phyloP scores from a whole-genome alignment of 2,797 vertebrate species.

The Psittacula derbiana region DNA sequence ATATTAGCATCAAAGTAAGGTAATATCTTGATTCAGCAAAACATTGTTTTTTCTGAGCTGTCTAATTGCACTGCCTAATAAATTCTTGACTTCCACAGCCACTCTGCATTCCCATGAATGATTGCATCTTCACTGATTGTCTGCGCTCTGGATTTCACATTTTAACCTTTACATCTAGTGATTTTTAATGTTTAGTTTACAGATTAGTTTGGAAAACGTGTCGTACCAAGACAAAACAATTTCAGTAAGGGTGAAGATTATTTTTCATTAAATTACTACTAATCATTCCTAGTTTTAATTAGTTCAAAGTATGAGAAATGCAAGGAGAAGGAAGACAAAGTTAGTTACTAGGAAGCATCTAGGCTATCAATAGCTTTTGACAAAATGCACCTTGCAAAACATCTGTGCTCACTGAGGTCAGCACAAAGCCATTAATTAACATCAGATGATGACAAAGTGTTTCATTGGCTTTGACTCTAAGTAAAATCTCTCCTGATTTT shows the following conservation, averaged over 20 bases:
- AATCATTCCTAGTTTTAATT: constrained; percentile 36
- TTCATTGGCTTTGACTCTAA: background rate
- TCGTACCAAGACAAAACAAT: background rate
- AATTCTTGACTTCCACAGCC: background rate
- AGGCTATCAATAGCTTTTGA: background rate
- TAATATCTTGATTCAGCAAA: background rate
- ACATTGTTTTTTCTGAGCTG: background rate
- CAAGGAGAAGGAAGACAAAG: background rate
- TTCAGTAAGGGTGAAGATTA: background rate
- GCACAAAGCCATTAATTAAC: background rate
- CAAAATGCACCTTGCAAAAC: background rate
- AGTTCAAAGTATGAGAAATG: background rate
- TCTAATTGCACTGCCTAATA: background rate
- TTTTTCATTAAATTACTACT: background rate
- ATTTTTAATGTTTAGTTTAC: background rate
- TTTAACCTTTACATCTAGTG: background rate
- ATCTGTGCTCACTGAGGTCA: background rate
- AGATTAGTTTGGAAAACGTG: background rate
- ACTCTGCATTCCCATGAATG: background rate
- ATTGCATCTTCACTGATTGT: background rate
- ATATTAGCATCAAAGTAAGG: background rate
- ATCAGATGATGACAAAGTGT: background rate
- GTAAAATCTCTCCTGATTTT: background rate
- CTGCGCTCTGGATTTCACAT: background rate
- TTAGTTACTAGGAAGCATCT: background rate